A percentile compares a stretch with the other conserved stretches of the same genome.
Conservation (phyloP, 2,113 vertebrate species). For the Elgaria multicarinata region DNA sequence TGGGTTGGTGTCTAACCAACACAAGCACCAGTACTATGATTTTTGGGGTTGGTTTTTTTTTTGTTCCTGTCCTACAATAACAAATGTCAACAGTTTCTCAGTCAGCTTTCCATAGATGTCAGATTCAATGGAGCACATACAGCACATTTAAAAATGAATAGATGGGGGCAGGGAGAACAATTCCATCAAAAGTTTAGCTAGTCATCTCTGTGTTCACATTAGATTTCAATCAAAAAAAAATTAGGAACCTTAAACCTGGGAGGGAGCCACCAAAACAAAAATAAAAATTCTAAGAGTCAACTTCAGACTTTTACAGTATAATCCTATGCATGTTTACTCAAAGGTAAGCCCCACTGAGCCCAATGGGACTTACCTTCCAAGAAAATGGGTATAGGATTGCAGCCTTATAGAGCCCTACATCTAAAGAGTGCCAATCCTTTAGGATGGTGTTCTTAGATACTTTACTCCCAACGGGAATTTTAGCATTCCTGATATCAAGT, state of each 20-base stretch:
- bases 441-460: neutral
- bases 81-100: conserved; percentile 2
- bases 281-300: too few relatives aligned
- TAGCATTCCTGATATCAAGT: neutral
- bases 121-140: neutral
- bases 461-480: neutral
- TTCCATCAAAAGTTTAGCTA: neutral
- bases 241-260: neutral
- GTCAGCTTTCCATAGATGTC: neutral
- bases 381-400: too few relatives aligned
- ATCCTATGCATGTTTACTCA: too few relatives aligned
- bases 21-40: neutral
- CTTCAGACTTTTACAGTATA: neutral
- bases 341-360: too few relatives aligned
- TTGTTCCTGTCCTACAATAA: neutral
- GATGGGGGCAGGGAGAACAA: neutral
- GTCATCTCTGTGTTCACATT: neutral
- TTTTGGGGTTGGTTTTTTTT: neutral
- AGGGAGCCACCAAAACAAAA: neutral
- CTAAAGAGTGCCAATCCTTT: too few relatives aligned
- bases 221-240: neutral
- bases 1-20: neutral
- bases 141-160: neutral
- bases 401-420: neutral
- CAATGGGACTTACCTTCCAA: too few relatives aligned